Evolutionary conservation across 2,797 vertebrate species (phyloP), one percentile per base, ranked within the genome.

Genomic region (Danionella dracula): DNA sequence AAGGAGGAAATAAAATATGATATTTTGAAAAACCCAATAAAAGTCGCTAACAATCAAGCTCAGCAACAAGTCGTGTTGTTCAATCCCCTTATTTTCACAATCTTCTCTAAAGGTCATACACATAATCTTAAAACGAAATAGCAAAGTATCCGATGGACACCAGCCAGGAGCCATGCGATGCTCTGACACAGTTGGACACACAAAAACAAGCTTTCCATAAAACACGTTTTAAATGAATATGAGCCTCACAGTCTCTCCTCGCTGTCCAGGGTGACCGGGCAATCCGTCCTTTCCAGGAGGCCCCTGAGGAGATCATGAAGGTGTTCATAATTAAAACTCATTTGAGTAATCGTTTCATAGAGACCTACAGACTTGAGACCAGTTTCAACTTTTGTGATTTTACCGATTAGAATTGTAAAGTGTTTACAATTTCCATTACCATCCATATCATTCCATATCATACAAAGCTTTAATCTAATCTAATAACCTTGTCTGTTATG

Each of bases 231-330:
- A 51, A 8, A 5, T 38, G 15, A 68, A 72, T 61, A 29, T 58
- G 20, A 62, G 3, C 91, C 95, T 93, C 85, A 98, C 96, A 17
- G 97, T 98, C 76, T 98, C 97, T 63, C 97, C 96, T 54, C 97
- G 86, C 81, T 98, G 97, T 73, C 97, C 96, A 4, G 96, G 96
- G 63, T 99, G 96, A 49, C 96, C 96, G 0, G 96, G 96, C 76
- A 98, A 86, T 7, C 96, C 96, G 0, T 99, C 96, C 78, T 99
- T 99, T 38, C 96, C 96, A 75, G 96, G 79, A 16, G 95, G 96
- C 12, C 96, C 96, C 96, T 99, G 78, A 38, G 86, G 81, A 76
- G 61, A 71, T 48, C 79, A 55, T 55, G 32, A 78, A 54, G 58
- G 41, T 3, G 32, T 23, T 17, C 4, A 38, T 7, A n/a, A 51